Evolutionary conservation across 2,113 vertebrate genomes (phyloP), one percentile per base, ranked within the genome.

Genomic region (Microtus ochrogaster): DNA sequence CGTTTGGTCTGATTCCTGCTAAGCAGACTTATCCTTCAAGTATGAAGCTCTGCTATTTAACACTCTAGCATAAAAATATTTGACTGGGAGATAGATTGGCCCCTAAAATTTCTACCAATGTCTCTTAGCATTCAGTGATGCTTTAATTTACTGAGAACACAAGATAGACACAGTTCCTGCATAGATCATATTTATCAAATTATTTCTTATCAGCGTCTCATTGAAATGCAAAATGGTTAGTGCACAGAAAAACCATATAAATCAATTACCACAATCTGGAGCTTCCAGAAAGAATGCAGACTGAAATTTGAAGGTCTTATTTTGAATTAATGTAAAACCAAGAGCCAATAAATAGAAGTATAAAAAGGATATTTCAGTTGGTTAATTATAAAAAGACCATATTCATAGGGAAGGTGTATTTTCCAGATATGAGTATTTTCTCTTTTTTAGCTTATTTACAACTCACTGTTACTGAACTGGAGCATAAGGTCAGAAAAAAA

Each of bases 161-260:
- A 96, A 89, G 77, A 93, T 85, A 96, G 94, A 95, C 95, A 94
- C 52, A 89, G 52, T 44, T 95, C 82, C 33, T 83, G 49, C 85
- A 84, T 65, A 97, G 94, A 96, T 94, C 77, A 7, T 95, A 97
- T 97, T 96, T 96, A 97, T 96, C 92, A 95, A 97, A 96, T 97
- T 94, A 97, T 97, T 97, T 97, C 63, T 81, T 91, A 95, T 95
- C 92, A 96, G 21, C 81, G 65, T 52, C 95, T 97, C 94, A 96
- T 97, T 97, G 96, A 97, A 94, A 97, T 97, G 95, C 94, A 97
- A 97, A 97, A 68, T 96, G 74, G 78, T 77, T 73, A 84, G 85
- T 96, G 90, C 91, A 96, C 73, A 91, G 86, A 91, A 95, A 95
- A 97, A 92, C 49, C 77, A 95, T 73, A 68, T 81, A 92, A 96